A percentile compares a stretch with the other conserved stretches of the same genome.
These are phyloP conservation scores for Hesperia comma DNA, from an alignment of 2,888 invertebrate species.

Conservation along the genomic window DNA sequence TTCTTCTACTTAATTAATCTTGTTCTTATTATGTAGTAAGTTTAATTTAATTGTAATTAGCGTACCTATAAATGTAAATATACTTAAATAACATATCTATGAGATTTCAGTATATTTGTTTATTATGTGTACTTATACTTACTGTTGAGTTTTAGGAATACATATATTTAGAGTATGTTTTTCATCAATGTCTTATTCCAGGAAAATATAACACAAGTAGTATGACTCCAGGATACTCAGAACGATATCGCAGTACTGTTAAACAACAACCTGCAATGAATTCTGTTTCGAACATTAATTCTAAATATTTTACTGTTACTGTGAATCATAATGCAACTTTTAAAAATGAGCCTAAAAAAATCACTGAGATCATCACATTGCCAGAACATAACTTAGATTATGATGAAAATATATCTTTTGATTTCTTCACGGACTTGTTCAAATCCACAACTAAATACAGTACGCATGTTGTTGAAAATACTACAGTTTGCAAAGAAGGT, in stretches of 20 bases:
- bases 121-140: too few species aligned
- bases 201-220: background rate
- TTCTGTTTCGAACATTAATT: background rate
- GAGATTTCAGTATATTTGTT: too few species aligned
- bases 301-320: slow-evolving; percentile 4
- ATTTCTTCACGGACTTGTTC: slow-evolving; percentile 64
- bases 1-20: too few species aligned
- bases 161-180: too few species aligned
- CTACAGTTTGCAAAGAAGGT: slow-evolving; percentile 59
- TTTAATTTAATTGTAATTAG: slow-evolving; percentile 21
- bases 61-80: too few species aligned
- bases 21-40: slow-evolving; percentile 69
- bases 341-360: background rate
- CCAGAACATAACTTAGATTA: slow-evolving; percentile 36
- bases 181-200: background rate
- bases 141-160: too few species aligned
- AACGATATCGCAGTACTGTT: background rate
- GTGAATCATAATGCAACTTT: slow-evolving; percentile 2
- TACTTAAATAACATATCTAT: too few species aligned
- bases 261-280: background rate
- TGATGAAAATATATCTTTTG: slow-evolving; percentile 55
- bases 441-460: slow-evolving; percentile 52
- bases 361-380: background rate
- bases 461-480: slow-evolving; percentile 46
- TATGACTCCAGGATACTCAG: background rate